phyloP scores from a whole-genome alignment of 2,797 vertebrate species.

The Molothrus ater region DNA sequence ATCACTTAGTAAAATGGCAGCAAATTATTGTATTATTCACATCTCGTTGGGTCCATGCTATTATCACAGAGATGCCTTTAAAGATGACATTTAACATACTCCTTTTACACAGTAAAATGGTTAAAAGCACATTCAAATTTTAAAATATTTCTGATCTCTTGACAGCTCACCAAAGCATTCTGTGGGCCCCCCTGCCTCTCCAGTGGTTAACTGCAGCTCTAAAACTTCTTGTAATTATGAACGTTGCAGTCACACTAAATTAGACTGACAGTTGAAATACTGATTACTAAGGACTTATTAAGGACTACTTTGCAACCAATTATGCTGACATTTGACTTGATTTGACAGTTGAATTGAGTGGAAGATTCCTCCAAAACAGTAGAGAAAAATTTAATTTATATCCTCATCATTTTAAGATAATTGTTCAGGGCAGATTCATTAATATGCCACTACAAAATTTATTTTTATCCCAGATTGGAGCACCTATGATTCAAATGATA shows the following conservation, averaged over 20 bases:
- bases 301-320: slow-evolving; percentile 75
- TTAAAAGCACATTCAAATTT: slow-evolving; percentile 72
- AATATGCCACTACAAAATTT: slow-evolving; percentile 49
- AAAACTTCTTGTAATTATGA: slow-evolving; percentile 75
- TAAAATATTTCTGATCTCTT: slow-evolving; percentile 66
- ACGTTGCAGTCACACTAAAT: slow-evolving; percentile 72
- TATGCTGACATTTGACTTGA: slow-evolving; percentile 76
- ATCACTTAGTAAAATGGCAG: slow-evolving; percentile 72
- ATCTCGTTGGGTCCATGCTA: slow-evolving; percentile 62
- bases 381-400: slow-evolving; percentile 66
- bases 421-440: slow-evolving; percentile 56
- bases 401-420: slow-evolving; percentile 62
- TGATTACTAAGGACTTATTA: slow-evolving; percentile 77
- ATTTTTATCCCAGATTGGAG: slow-evolving; percentile 38
- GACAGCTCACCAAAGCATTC: slow-evolving; percentile 65
- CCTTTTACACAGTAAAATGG: slow-evolving; percentile 63
- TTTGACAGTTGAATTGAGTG: slow-evolving; percentile 72
- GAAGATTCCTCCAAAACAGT: slow-evolving; percentile 68
- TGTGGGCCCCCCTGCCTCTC: slow-evolving; percentile 59
- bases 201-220: slow-evolving; percentile 65
- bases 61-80: slow-evolving; percentile 64
- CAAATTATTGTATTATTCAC: slow-evolving; percentile 76
- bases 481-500: slow-evolving; percentile 20
- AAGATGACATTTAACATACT: slow-evolving; percentile 68
- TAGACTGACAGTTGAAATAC: slow-evolving; percentile 75